Evolutionary conservation across 2,113 vertebrate genomes (phyloP).

Genomic region (Cephalopterus ornatus): DNA sequence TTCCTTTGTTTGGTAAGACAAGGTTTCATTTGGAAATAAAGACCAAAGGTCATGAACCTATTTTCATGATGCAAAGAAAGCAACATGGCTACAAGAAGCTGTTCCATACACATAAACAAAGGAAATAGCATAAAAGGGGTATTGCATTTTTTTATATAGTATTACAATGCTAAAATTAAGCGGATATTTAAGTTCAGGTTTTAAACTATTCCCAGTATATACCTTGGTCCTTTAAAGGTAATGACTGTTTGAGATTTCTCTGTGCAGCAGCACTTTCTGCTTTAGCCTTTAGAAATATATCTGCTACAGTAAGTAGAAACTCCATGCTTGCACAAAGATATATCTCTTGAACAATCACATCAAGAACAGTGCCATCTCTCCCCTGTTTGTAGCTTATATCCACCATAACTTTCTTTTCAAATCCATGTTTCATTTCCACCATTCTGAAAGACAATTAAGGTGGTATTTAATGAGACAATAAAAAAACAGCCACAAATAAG

Average conservation of each 20-base stretch:
- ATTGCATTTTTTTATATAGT: not conserved
- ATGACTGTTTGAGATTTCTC: slow-evolving; percentile 74
- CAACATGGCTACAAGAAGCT: not conserved
- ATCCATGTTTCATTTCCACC: slow-evolving; percentile 88
- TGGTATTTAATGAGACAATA: not conserved
- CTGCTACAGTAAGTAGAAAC: slow-evolving; percentile 89
- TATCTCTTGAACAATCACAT: slow-evolving; percentile 86
- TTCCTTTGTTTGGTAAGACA: not conserved
- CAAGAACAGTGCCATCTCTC: slow-evolving; percentile 81
- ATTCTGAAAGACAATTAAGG: slow-evolving; percentile 80
- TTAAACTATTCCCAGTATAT: not conserved
- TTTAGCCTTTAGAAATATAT: slow-evolving; percentile 89
- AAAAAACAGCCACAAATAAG: not conserved
- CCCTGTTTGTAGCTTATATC: slow-evolving; percentile 86
- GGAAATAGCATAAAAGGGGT: not conserved
- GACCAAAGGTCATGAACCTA: not conserved
- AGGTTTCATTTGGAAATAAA: not conserved
- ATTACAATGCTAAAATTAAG: not conserved
- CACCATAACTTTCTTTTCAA: slow-evolving; percentile 91
- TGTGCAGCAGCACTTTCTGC: slow-evolving; percentile 77
- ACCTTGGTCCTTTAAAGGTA: slow-evolving; percentile 79
- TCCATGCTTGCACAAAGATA: slow-evolving; percentile 97
- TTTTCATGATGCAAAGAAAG: not conserved
- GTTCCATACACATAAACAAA: not conserved
- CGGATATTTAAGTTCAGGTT: not conserved